phyloP scores from a whole-genome alignment of 2,888 invertebrate genomes.

The Lydus trimaculatus region DNA sequence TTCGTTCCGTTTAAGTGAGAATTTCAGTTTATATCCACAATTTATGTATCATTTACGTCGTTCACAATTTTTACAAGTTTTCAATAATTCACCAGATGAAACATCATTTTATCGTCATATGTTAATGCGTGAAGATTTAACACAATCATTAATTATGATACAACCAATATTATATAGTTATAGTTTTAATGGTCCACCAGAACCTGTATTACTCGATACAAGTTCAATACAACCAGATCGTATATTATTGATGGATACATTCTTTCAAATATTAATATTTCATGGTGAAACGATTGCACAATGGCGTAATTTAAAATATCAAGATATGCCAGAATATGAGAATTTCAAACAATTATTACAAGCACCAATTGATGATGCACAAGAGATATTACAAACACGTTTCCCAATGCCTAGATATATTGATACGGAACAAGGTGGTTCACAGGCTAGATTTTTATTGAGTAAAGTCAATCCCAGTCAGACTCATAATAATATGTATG shows the following conservation, averaged over 20 bases:
- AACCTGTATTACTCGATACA: constrained; percentile 96
- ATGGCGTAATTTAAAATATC: constrained; percentile 95
- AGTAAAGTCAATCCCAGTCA: constrained; percentile 99
- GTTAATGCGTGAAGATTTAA: constrained; percentile 96
- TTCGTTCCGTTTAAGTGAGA: constrained; percentile 94
- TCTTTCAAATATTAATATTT: constrained; percentile 99
- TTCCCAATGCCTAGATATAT: constrained; percentile 99
- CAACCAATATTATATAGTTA: constrained; percentile 99
- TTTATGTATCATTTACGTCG: constrained; percentile 99
- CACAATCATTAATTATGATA: constrained; percentile 98
- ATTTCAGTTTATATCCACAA: constrained; percentile 98
- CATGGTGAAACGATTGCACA: constrained; percentile 99
- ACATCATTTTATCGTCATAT: constrained; percentile 99
- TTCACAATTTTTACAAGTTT: constrained; percentile 98
- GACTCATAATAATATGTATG: constrained; percentile 99
- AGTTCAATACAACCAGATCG: constrained; percentile 97
- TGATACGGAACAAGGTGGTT: constrained; percentile 99
- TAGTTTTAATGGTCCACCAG: constrained; percentile 96
- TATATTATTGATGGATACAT: constrained; percentile 99
- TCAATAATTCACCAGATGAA: constrained; percentile 99
- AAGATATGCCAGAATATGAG: constrained; percentile 96
- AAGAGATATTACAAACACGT: constrained; percentile 92
- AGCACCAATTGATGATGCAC: constrained; percentile 97
- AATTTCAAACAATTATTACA: constrained; percentile 95
- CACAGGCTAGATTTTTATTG: constrained; percentile 97